Conservation (phyloP, 2,797 vertebrate genomes). For the Sebastiscus tertius region DNA sequence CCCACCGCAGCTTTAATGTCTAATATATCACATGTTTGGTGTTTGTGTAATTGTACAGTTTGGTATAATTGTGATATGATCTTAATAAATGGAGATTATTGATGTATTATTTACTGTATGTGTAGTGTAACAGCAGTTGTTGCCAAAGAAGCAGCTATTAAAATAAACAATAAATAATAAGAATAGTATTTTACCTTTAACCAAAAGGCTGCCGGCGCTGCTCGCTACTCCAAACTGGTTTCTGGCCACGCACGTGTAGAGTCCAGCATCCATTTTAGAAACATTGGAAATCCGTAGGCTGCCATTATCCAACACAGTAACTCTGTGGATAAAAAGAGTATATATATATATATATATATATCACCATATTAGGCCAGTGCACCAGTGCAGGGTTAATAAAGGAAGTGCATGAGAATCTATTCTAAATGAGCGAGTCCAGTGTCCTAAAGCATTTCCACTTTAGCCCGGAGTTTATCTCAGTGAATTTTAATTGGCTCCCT, state of each 20-base stretch:
- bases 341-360: neutral
- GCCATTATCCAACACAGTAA: slow-evolving; percentile 90
- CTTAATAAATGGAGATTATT: neutral
- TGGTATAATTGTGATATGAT: neutral
- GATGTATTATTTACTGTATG: neutral
- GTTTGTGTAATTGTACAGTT: neutral
- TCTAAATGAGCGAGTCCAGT: slow-evolving; percentile 38
- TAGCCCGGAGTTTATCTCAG: slow-evolving; percentile 45
- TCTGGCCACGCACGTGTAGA: slow-evolving; percentile 94
- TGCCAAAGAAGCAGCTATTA: neutral
- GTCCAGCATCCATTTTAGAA: slow-evolving; percentile 90
- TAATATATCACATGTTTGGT: neutral
- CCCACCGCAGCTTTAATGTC: neutral
- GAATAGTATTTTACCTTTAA: slow-evolving; percentile 89
- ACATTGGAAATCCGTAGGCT: slow-evolving; percentile 92
- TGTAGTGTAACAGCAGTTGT: neutral
- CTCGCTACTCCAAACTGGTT: slow-evolving; percentile 96
- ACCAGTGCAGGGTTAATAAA: slow-evolving; percentile 5
- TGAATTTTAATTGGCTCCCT: slow-evolving; percentile 55
- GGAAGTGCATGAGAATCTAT: slow-evolving; percentile 9
- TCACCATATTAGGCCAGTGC: neutral
- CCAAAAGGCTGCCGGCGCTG: slow-evolving; percentile 90
- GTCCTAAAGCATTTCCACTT: slow-evolving; percentile 54
- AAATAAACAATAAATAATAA: neutral
- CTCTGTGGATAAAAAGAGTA: slow-evolving; percentile 76